Evolutionary conservation across 64 coral and sea anemone genomes (phyloP), one percentile per base, ranked within the genome.

Genomic region (Pachyseris speciosa): DNA sequence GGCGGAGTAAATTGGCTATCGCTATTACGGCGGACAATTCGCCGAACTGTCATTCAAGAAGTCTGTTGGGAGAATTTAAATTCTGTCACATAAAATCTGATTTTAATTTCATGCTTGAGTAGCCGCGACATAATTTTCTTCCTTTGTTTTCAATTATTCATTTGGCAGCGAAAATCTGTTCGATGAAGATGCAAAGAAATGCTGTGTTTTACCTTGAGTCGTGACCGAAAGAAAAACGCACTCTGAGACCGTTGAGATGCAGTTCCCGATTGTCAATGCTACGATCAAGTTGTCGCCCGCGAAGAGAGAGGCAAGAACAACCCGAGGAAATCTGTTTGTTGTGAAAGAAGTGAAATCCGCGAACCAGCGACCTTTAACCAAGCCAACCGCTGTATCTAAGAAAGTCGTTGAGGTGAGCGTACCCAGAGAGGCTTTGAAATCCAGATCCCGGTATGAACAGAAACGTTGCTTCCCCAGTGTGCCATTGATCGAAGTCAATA

Each of bases 61-160:
- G 43, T 11, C 43, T 45, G 43, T 45, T 4, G 43, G 43, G 43
- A 45, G 43, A 45, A 45, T 45, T 45, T 45, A 45, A 4, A 6
- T 4, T 11, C 11, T 45, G 43, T 45, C 43, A 45, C 11, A 4
- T 11, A 45, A 11, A 11, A 11, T 11, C 26, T 76, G 42, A 5
- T 76, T 76, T 31, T 76, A 76, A 76, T 76, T 76, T 50, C 73
- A 76, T 51, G 73, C 73, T 76, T 76, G 73, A 76, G 26, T 31
- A 75, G 72, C 19, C 42, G 44, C 73, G 73, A 50, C 73, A 76
- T 76, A 75, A 76, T 76, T 51, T 42, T 51, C 43, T 51, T 51
- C 73, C 73, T 42, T 51, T 76, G 73, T 76, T 30, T 50, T 50
- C 73, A 52, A n/a, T 76, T 76, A 28, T 64, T 64, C 25, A 7